Evolutionary conservation across 2,113 vertebrate species (phyloP), one percentile per base, ranked within the genome.

Genomic region (Chelonoidis abingdonii): DNA sequence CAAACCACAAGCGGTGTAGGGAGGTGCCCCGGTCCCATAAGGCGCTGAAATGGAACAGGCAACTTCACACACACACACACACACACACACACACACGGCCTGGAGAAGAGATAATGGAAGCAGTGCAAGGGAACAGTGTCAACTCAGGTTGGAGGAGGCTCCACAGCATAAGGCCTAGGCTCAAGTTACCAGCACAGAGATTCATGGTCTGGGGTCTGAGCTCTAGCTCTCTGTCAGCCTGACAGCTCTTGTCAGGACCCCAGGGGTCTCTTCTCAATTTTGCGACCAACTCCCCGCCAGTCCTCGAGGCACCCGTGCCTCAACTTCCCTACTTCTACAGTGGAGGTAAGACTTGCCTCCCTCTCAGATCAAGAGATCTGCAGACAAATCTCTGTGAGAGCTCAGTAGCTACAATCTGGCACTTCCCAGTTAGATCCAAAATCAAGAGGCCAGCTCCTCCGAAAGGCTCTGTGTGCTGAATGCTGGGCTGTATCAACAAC

Each of bases 201-300:
- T 0, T 2, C 85, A 11, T 1, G 52, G 44, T 5, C 1, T 10
- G 80, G 24, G 49, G 44, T 83, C 80, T 17, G 44, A 83, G 25
- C 8, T 90, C 38, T 49, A 25, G 79, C 81, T 53, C 81, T 53
- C 27, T 31, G 12, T 62, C 57, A 62, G 22, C 69, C 69, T 75
- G 10, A 41, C 19, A 24, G 38, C n/a, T 38, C 72, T 41, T 41
- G 21, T 25, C 72, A 75, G n/a, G 72, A 41, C 22, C 22, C 72
- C 17, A 8, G 72, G 65, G 22, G 21, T 41, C n/a, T 41, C 22
- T 24, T 75, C 69, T 72, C 19, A 72, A 38, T 17, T 72, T 72
- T 72, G n/a, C 8, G 1, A 19, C 69, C 35, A 21, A 72, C 31
- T 21, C 8, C 35, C 65, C 21, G 5, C 19, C 19, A 24, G 69